Percentiles rank a stretch among this genome's conserved stretches.
phyloP scores from a whole-genome alignment of 1,140 invertebrate genomes.

The Drosophila nigrodunni region DNA sequence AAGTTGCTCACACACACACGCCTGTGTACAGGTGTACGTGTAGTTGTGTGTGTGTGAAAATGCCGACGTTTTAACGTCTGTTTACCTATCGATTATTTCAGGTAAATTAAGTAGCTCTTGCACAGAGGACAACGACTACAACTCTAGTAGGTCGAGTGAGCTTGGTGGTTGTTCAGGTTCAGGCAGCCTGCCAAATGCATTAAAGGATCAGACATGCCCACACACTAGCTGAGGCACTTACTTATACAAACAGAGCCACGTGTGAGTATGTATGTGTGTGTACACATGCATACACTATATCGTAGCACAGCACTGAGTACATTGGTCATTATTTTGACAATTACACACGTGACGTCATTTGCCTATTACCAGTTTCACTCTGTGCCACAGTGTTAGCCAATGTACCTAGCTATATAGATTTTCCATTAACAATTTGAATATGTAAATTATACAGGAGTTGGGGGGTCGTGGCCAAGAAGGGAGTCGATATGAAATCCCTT shows the following conservation, averaged over 20 bases:
- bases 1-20: conserved; percentile 42
- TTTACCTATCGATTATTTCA: conserved; percentile 84
- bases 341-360: conserved; percentile 79
- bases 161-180: conserved; percentile 54
- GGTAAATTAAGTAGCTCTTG: conserved; percentile 81
- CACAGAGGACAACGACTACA: conserved; percentile 44
- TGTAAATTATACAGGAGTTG: conserved; percentile 61
- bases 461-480: neutral
- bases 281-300: conserved; percentile 19
- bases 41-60: conserved; percentile 57
- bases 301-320: conserved; percentile 13
- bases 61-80: conserved; percentile 79
- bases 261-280: conserved; percentile 10
- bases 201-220: conserved; percentile 80
- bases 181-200: conserved; percentile 77
- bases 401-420: conserved; percentile 65
- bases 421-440: conserved; percentile 84
- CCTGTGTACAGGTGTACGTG: neutral
- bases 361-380: conserved; percentile 21
- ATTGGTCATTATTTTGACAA: conserved; percentile 83
- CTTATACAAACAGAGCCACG: conserved; percentile 76
- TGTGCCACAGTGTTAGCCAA: conserved; percentile 16
- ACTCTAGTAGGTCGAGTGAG: conserved; percentile 41
- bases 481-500: conserved; percentile 9
- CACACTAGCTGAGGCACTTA: conserved; percentile 66